Evolutionary conservation across 30 jellyfish, hydroid and myxozoan genomes (phyloP), one percentile per base, ranked within the genome.

Genomic region (Mastigias papua): DNA sequence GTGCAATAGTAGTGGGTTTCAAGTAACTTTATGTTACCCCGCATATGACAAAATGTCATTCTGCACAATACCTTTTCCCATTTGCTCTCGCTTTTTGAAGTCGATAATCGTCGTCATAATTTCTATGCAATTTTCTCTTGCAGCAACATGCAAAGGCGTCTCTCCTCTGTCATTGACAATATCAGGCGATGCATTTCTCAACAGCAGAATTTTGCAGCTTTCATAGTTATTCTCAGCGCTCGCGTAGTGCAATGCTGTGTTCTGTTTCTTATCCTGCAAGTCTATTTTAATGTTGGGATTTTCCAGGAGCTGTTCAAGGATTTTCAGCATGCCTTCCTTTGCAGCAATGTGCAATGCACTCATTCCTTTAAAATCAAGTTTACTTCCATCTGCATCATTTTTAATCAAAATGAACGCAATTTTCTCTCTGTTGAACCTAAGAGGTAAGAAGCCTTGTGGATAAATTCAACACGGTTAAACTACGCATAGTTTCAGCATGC

Each of bases 211-310:
- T 21, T 33, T 54, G 62, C 88, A 77, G 65, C 58, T 32, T 26
- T 51, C 48, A 30, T 25, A 28, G 34, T 57, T 49, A 77, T 31
- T 31, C 37, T 77, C 88, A 1, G 37, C 63, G 21, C 48, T 42
- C 28, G 88, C 88, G 21, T 51, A 54, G 54, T 77, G 88, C 75
- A 77, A 30, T 1, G 88, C 88, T 51, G 88, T 77, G 48, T 77
- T 77, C 25, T 51, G 16, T 21, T 30, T 62, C 60, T 15, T 54
- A 35, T 77, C 88, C 57, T 62, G 76, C 17, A 69, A 69, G 48
- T 77, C 88, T 21, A 77, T 54, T 1, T 23, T 29, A 25, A 77
- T 73, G 5, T 25, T 65, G 1, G 58, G 20, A 20, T 77, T 63
- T 42, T 77, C 88, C 77, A 62, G 23, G 20, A 77, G 88, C 33